Conservation (phyloP, 2,797 vertebrate species). For the Champsocephalus gunnari region DNA sequence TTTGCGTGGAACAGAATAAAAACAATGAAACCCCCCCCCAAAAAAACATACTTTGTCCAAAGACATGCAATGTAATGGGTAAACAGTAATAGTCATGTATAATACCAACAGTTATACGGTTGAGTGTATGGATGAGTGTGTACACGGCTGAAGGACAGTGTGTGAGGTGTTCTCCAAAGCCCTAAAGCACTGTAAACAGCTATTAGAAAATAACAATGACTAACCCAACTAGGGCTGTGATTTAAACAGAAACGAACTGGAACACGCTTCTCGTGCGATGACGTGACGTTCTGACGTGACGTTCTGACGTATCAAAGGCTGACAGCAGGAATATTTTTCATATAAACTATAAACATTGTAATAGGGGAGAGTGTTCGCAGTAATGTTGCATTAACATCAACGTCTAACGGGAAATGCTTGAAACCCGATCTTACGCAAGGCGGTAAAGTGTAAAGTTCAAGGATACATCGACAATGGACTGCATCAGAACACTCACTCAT, state of each 20-base stretch:
- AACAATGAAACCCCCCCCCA: background rate
- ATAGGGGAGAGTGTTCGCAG: slow-evolving; percentile 12
- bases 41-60: slow-evolving; percentile 16
- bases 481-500: no score
- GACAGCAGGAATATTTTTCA: slow-evolving; percentile 14
- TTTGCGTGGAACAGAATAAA: slow-evolving; percentile 14
- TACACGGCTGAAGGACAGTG: slow-evolving; percentile 24
- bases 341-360: slow-evolving; percentile 54
- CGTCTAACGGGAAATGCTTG: slow-evolving; percentile 5
- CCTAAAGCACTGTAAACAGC: slow-evolving; percentile 74
- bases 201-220: slow-evolving; percentile 78
- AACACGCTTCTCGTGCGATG: slow-evolving; percentile 49
- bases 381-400: slow-evolving; percentile 43
- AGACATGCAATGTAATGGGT: slow-evolving; percentile 6
- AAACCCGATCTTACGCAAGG: slow-evolving; percentile 41
- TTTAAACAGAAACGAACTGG: slow-evolving; percentile 71
- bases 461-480: slow-evolving; percentile 24
- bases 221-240: slow-evolving; percentile 75
- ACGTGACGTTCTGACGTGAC: slow-evolving; percentile 29
- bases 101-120: slow-evolving; percentile 9
- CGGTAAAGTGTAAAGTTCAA: background rate
- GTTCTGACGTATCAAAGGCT: slow-evolving; percentile 5
- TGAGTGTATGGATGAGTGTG: slow-evolving; percentile 26
- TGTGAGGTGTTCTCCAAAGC: slow-evolving; percentile 39
- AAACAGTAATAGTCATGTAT: slow-evolving; percentile 14